phyloP scores from a whole-genome alignment of 2,797 vertebrate genomes.

The Eidolon dupreanum region DNA sequence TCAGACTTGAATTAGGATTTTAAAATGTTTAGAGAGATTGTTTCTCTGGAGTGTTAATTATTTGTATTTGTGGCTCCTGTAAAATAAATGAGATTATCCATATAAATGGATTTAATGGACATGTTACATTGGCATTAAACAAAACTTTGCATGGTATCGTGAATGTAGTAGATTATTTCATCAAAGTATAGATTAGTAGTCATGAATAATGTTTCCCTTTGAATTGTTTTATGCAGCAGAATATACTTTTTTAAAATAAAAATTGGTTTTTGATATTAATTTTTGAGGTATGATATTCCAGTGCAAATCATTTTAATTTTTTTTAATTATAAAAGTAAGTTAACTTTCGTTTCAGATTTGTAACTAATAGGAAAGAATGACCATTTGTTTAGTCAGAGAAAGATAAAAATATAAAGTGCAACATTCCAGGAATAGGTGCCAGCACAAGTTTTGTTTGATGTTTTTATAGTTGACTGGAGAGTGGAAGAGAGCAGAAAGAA shows the following conservation, averaged over 20 bases:
- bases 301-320: neutral
- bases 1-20: constrained; percentile 43
- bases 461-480: constrained; percentile 8
- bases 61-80: constrained; percentile 44
- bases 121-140: constrained; percentile 32
- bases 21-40: constrained; percentile 59
- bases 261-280: neutral
- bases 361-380: neutral
- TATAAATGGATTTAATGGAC: constrained; percentile 35
- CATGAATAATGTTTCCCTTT: constrained; percentile 33
- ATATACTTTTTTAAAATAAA: constrained; percentile 16
- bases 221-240: constrained; percentile 24
- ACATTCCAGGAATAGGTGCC: neutral
- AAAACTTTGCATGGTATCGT: constrained; percentile 40
- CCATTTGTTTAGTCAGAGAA: neutral
- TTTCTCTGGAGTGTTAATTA: constrained; percentile 49
- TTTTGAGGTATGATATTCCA: constrained; percentile 16
- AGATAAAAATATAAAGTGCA: neutral
- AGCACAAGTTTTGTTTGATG: neutral
- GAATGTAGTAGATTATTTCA: constrained; percentile 39
- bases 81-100: neutral
- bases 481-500: neutral
- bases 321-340: constrained; percentile 23
- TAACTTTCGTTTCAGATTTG: neutral
- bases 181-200: constrained; percentile 17